phyloP scores from a whole-genome alignment of 2,888 invertebrate species.

The Sepioteuthis lessoniana region DNA sequence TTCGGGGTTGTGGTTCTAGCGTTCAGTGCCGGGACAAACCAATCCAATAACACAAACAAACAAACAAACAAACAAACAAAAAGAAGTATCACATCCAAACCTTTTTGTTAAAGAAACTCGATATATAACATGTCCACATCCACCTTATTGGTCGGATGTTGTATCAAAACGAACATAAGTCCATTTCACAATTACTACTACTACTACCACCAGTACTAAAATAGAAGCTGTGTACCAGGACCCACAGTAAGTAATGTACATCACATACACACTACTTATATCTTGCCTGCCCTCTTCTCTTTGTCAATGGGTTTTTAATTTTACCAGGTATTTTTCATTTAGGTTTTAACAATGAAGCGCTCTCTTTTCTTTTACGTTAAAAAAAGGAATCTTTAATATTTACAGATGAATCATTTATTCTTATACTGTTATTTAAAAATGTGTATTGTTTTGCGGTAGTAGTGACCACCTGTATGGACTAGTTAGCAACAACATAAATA shows the following conservation, averaged over 20 bases:
- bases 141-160: constrained; percentile 33
- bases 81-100: not conserved
- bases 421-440: no score
- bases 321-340: no score
- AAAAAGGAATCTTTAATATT: no score
- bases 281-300: no score
- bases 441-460: no score
- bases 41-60: not conserved
- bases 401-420: no score
- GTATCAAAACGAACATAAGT: constrained; percentile 9
- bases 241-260: not conserved
- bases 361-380: no score
- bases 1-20: not conserved
- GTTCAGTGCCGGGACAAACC: not conserved
- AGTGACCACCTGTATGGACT: not conserved
- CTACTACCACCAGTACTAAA: not conserved
- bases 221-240: not conserved
- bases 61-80: not conserved
- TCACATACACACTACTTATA: not conserved
- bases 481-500: not conserved
- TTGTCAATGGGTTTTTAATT: no score
- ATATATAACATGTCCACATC: not conserved
- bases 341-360: no score
- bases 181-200: not conserved
- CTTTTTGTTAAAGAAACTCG: not conserved